A percentile compares a stretch with the other conserved stretches of the same genome.
Evolutionary conservation across 2,797 vertebrate species (phyloP).

Genomic region (Ctenopoma multispine): DNA sequence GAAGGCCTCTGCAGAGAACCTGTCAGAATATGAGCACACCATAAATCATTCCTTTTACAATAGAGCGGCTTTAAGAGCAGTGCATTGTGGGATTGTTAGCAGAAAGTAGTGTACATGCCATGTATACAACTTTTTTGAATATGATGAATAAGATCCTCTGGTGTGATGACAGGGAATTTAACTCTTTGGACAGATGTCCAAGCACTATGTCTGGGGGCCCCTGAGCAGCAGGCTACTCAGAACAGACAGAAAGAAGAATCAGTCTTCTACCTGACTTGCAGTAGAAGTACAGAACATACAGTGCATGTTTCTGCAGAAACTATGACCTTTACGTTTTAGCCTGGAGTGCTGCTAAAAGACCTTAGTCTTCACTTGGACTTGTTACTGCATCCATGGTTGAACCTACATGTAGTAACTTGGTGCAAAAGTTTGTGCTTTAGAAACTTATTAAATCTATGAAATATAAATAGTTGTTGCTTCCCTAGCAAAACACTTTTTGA

Average conservation of each 20-base stretch:
- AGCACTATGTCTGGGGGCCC: too few relatives aligned
- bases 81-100: too few relatives aligned
- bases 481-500: background rate
- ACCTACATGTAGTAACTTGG: background rate
- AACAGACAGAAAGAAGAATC: too few relatives aligned
- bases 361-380: background rate
- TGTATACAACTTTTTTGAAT: too few relatives aligned
- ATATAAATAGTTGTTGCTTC: background rate
- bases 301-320: constrained; percentile 20
- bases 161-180: background rate
- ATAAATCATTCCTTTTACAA: background rate
- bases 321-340: constrained; percentile 13
- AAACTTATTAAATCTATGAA: background rate
- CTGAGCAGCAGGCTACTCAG: too few relatives aligned
- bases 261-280: background rate
- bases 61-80: background rate
- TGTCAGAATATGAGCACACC: too few relatives aligned
- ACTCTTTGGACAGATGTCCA: too few relatives aligned
- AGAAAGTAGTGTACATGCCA: too few relatives aligned
- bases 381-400: constrained; percentile 5
- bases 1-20: too few relatives aligned
- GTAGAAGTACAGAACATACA: constrained; percentile 1
- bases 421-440: background rate
- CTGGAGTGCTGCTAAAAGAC: constrained; percentile 24
- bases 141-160: too few relatives aligned